Percentiles rank a stretch among this genome's conserved stretches.
These are phyloP conservation scores for Catostomus latipinnis DNA, from an alignment of 2,797 vertebrate species.

Conservation along the genomic window DNA sequence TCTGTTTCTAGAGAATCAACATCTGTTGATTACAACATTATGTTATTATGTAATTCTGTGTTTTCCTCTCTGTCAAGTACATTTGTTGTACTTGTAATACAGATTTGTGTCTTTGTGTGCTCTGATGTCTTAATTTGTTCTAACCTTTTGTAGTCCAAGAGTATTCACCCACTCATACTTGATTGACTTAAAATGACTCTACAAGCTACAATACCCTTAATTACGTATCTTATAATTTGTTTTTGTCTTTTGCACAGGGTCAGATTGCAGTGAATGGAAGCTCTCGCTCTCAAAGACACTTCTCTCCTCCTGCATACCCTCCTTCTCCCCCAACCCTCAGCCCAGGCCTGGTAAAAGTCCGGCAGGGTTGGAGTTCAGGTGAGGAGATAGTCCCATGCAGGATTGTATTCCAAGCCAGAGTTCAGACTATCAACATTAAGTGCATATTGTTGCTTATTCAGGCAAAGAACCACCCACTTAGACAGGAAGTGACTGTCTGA, in stretches of 20 bases:
- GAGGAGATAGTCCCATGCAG: slow-evolving; percentile 60
- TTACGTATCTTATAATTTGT: slow-evolving; percentile 22
- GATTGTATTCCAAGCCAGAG: not conserved
- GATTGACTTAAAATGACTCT: not conserved
- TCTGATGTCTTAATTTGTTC: slow-evolving; percentile 4
- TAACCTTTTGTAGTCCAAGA: slow-evolving; percentile 36
- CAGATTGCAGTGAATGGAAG: slow-evolving; percentile 93
- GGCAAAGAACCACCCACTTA: no score
- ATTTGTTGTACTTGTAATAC: slow-evolving; percentile 40
- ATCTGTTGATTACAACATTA: slow-evolving; percentile 3
- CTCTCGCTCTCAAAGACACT: slow-evolving; percentile 85
- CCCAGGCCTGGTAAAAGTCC: slow-evolving; percentile 81
- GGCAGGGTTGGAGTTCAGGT: slow-evolving; percentile 89
- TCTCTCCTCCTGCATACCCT: slow-evolving; percentile 89
- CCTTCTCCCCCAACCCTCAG: slow-evolving; percentile 85
- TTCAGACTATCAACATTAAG: no score
- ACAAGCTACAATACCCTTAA: slow-evolving; percentile 45
- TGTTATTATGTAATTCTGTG: not conserved
- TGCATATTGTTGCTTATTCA: no score
- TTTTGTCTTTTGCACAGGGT: slow-evolving; percentile 74
- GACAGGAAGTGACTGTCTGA: no score
- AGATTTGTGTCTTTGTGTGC: slow-evolving; percentile 48
- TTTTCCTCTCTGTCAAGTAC: not conserved
- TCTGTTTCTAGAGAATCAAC: slow-evolving; percentile 8
- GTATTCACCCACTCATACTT: slow-evolving; percentile 11